These are phyloP conservation scores for Temnothorax longispinosus DNA, from an alignment of 1,140 invertebrate genomes.

Conservation along the genomic window DNA sequence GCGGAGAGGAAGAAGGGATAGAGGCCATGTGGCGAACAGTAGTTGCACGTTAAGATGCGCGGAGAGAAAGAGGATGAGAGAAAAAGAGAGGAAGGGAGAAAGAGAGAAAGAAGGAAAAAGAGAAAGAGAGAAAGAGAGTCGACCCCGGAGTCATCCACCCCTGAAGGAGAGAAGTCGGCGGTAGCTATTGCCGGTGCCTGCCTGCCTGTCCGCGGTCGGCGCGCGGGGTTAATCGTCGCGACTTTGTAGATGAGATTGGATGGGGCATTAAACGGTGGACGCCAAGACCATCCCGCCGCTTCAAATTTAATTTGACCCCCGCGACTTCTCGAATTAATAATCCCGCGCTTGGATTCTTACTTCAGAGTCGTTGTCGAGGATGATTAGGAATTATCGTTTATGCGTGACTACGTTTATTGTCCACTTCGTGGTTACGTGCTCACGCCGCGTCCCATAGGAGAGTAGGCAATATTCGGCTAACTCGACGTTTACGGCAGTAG, in stretches of 20 bases:
- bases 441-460: background rate
- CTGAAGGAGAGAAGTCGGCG: conserved; percentile 69
- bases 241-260: conserved; percentile 73
- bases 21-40: conserved; percentile 74
- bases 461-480: conserved; percentile 17
- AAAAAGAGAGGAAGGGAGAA: background rate
- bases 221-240: conserved; percentile 71
- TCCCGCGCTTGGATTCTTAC: conserved; percentile 57
- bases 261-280: conserved; percentile 74
- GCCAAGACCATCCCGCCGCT: conserved; percentile 52
- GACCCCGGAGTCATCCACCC: conserved; percentile 74
- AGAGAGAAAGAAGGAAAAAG: background rate
- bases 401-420: conserved; percentile 53
- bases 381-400: conserved; percentile 59
- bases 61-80: conserved; percentile 38
- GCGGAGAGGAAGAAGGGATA: conserved; percentile 58
- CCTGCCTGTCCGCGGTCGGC: conserved; percentile 52
- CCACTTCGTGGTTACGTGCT: conserved; percentile 34
- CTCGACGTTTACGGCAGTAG: background rate
- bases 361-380: conserved; percentile 25
- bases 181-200: conserved; percentile 66
- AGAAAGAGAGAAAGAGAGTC: conserved; percentile 29
- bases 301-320: conserved; percentile 66
- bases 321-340: conserved; percentile 60
- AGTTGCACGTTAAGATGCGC: conserved; percentile 70